These are phyloP conservation scores for Anodontia alba DNA, from an alignment of 2,888 invertebrate genomes.

Conservation along the genomic window DNA sequence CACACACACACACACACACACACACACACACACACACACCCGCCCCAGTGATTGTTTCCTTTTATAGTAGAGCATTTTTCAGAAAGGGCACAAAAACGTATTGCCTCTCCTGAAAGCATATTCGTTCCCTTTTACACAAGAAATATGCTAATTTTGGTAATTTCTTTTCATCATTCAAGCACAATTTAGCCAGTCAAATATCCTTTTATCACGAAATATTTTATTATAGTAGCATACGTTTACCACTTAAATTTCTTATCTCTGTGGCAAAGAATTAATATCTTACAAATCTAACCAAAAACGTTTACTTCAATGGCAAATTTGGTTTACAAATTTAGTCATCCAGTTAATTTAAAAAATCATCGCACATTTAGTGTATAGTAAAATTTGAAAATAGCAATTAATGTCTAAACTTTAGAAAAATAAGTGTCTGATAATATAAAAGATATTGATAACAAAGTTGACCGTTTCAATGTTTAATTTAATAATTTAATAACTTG, in stretches of 20 bases:
- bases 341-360: slow-evolving; percentile 9
- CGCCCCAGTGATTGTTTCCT: too few relatives aligned
- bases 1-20: too few relatives aligned
- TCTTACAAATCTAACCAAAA: background rate
- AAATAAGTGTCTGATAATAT: background rate
- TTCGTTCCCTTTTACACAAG: background rate
- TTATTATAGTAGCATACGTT: background rate
- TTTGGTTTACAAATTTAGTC: background rate
- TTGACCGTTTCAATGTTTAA: background rate
- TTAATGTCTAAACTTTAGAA: slow-evolving; percentile 1
- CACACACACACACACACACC: too few relatives aligned
- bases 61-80: too few relatives aligned
- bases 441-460: background rate
- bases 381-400: background rate
- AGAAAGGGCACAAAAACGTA: too few relatives aligned
- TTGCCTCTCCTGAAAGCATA: too few relatives aligned
- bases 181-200: slow-evolving; percentile 16
- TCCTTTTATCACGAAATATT: slow-evolving; percentile 17
- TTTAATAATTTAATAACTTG: slow-evolving; percentile 6
- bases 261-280: background rate
- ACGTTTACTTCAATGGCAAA: slow-evolving; percentile 16
- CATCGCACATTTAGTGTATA: slow-evolving; percentile 11
- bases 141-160: slow-evolving; percentile 15
- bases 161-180: background rate
- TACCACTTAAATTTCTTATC: slow-evolving; percentile 1